phyloP scores from a whole-genome alignment of 2,797 vertebrate species.

The Emydoidea blandingii region DNA sequence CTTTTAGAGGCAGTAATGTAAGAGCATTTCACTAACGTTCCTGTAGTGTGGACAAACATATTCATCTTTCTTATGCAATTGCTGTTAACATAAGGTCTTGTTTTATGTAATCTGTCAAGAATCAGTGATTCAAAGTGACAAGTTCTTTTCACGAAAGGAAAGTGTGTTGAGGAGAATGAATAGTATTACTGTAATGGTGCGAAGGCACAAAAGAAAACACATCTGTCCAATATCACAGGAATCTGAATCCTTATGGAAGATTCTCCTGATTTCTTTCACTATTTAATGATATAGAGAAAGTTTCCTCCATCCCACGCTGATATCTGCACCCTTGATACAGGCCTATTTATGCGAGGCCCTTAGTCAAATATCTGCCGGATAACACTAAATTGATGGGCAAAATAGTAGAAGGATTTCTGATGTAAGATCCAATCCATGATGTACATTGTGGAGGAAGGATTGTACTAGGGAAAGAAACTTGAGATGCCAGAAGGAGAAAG shows the following conservation, averaged over 20 bases:
- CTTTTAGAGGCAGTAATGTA: accelerated
- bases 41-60: accelerated
- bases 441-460: neutral
- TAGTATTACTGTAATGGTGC: neutral
- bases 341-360: neutral
- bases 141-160: neutral
- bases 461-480: neutral
- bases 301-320: neutral
- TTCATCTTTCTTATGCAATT: accelerated
- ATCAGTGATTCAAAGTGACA: accelerated
- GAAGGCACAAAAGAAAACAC: neutral
- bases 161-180: neutral
- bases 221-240: neutral
- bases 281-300: neutral
- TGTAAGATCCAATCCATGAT: neutral
- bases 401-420: neutral
- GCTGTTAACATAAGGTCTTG: neutral
- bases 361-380: neutral
- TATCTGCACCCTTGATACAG: neutral
- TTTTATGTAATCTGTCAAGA: accelerated
- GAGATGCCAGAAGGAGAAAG: neutral
- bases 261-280: neutral
- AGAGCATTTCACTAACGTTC: accelerated
- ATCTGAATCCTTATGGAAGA: neutral
- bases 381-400: neutral